Conservation (phyloP, 2,888 invertebrate species). For the Netelia inedita region DNA sequence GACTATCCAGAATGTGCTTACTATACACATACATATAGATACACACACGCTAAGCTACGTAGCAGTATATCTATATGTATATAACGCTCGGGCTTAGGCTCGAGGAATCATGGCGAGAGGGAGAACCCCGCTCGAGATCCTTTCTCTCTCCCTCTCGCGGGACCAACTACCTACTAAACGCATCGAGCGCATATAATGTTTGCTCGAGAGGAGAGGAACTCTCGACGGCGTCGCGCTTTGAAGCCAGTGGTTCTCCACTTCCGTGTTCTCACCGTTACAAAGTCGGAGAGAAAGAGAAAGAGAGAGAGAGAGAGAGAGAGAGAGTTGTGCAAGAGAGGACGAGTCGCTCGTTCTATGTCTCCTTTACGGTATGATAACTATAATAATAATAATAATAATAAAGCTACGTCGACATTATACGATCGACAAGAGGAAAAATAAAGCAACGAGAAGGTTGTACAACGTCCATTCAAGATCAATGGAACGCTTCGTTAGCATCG, state of each 20-base stretch:
- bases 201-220: slow-evolving; percentile 47
- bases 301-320: slow-evolving; percentile 6
- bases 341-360: background rate
- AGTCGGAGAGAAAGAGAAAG: slow-evolving; percentile 23
- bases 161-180: slow-evolving; percentile 52
- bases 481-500: slow-evolving; percentile 59
- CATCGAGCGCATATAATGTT: slow-evolving; percentile 58
- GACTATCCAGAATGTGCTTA: slow-evolving; percentile 71
- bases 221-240: slow-evolving; percentile 53
- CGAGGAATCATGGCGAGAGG: slow-evolving; percentile 30
- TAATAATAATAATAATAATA: slow-evolving; percentile 28
- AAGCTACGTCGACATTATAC: background rate
- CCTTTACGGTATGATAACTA: background rate
- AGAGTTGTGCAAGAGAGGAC: background rate
- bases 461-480: slow-evolving; percentile 57
- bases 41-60: slow-evolving; percentile 9
- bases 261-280: slow-evolving; percentile 51
- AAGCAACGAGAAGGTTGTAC: background rate
- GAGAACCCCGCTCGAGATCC: slow-evolving; percentile 13
- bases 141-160: slow-evolving; percentile 30
- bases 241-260: slow-evolving; percentile 64
- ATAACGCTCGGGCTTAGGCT: slow-evolving; percentile 16
- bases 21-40: slow-evolving; percentile 17
- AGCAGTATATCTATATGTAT: slow-evolving; percentile 3
- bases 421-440: background rate